These are phyloP conservation scores for Habropoda laboriosa DNA, from an alignment of 1,140 invertebrate genomes.

Conservation along the genomic window DNA sequence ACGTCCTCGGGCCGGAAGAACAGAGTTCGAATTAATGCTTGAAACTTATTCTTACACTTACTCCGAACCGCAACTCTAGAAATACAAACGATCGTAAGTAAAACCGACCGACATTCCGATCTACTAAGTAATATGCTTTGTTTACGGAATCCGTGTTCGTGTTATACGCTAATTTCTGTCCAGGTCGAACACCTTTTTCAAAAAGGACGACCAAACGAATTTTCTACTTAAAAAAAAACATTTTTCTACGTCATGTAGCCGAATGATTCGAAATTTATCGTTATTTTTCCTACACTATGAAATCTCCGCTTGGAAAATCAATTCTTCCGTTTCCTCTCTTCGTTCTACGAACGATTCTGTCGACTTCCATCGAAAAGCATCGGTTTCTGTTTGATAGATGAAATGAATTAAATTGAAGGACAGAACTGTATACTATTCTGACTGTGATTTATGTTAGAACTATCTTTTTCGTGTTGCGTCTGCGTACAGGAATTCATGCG, in stretches of 20 bases:
- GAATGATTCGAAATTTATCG: too few species aligned
- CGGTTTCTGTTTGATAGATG: too few species aligned
- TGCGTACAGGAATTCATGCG: neutral
- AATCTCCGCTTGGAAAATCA: too few species aligned
- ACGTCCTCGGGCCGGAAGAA: slow-evolving; percentile 58
- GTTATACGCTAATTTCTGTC: neutral
- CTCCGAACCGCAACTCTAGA: slow-evolving; percentile 24
- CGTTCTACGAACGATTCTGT: neutral
- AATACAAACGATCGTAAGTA: slow-evolving; percentile 43
- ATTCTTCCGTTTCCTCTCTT: neutral
- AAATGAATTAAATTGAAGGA: neutral
- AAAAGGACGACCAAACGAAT: neutral
- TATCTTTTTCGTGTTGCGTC: neutral
- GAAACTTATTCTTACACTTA: slow-evolving; percentile 39
- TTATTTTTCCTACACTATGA: too few species aligned
- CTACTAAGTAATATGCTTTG: slow-evolving; percentile 8
- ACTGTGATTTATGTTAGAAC: neutral
- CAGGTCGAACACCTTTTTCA: neutral
- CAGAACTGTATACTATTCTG: neutral
- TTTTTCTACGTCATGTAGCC: too few species aligned
- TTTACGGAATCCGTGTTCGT: neutral
- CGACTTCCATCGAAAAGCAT: neutral
- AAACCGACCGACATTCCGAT: slow-evolving; percentile 29
- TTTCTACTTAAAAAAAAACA: neutral
- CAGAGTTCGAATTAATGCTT: slow-evolving; percentile 48